Conservation (phyloP, 2,113 vertebrate species). For the Pseudopodoces humilis region DNA sequence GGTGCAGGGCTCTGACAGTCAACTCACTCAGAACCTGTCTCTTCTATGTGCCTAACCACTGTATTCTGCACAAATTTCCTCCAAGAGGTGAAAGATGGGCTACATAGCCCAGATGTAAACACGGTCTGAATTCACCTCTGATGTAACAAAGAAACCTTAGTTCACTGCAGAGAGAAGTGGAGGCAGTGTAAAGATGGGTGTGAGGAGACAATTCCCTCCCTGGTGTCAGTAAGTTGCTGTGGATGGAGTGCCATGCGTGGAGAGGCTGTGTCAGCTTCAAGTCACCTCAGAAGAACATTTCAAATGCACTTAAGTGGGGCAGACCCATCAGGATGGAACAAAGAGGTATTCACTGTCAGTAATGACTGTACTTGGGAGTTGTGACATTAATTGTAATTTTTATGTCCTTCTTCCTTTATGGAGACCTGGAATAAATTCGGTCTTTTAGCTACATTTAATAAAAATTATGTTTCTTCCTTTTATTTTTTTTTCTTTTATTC, state of each 20-base stretch:
- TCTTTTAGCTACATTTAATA: neutral
- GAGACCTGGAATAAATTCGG: neutral
- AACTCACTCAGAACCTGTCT: neutral
- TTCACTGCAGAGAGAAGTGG: neutral
- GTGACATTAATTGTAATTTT: neutral
- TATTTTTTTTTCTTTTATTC: neutral
- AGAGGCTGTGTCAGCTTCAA: neutral
- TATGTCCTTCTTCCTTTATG: neutral
- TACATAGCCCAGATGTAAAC: neutral
- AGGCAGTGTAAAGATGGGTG: neutral
- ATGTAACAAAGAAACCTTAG: neutral
- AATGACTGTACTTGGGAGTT: neutral
- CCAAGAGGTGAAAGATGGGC: neutral
- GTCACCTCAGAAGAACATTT: neutral
- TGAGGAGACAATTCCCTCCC: neutral
- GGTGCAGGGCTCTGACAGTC: neutral
- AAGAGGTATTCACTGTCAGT: neutral
- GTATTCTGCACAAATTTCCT: neutral
- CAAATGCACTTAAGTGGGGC: neutral
- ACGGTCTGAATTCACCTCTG: neutral
- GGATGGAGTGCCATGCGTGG: neutral
- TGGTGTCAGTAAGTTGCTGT: fast-evolving
- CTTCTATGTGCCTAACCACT: neutral
- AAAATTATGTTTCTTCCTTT: neutral
- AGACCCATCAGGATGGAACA: neutral